Evolutionary conservation across 2,113 vertebrate species (phyloP).

Genomic region (Pseudopipra pipra): DNA sequence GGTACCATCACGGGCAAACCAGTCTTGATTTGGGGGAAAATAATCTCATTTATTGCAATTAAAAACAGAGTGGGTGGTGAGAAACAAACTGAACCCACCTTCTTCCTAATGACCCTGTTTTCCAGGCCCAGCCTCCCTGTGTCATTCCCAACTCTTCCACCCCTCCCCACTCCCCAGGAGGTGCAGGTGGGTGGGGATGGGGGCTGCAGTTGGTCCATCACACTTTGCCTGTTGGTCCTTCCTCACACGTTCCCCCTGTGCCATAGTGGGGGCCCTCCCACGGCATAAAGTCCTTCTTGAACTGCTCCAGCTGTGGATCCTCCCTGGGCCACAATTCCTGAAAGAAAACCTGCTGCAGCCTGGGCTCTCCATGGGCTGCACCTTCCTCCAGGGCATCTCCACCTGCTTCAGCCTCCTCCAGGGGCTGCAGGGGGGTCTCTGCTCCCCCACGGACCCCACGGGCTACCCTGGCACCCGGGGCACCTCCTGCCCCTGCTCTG

Average conservation of each 20-base stretch:
- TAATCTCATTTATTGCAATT: background rate
- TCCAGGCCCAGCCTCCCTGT: background rate
- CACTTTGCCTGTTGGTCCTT: background rate
- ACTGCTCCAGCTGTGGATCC: accelerated
- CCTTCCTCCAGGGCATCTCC: background rate
- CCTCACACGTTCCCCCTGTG: background rate
- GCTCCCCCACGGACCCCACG: too few relatives aligned
- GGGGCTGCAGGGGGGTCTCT: background rate
- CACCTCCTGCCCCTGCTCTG: background rate
- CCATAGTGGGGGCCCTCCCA: background rate
- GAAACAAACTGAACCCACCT: background rate
- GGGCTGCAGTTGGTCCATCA: background rate
- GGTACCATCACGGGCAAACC: background rate
- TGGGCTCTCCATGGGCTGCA: background rate
- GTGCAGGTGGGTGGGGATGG: background rate
- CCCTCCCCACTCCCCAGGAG: background rate
- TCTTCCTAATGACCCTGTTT: background rate
- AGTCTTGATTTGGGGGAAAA: background rate
- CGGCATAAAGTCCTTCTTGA: background rate
- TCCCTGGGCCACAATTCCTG: background rate
- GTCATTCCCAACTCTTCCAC: background rate
- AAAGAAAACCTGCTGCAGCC: background rate
- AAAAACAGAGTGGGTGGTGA: background rate
- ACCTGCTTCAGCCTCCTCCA: background rate
- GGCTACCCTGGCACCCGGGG: too few relatives aligned